phyloP scores from a whole-genome alignment of 2,113 vertebrate genomes.

The Xyrauchen texanus region DNA sequence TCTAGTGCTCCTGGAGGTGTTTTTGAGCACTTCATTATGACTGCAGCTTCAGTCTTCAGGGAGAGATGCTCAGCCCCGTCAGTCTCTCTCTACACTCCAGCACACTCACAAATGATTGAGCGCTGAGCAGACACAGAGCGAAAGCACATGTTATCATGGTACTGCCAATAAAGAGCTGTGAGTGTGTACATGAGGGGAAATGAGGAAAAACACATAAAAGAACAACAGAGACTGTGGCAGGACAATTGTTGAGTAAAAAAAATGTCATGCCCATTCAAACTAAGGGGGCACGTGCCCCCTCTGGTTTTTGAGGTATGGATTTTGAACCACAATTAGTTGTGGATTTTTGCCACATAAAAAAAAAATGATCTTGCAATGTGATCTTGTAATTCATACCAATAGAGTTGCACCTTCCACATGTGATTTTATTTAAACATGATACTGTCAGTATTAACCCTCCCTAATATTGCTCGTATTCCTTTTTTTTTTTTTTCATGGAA shows the following conservation, averaged over 20 bases:
- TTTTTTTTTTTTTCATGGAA: too few species aligned
- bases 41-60: slow-evolving; percentile 48
- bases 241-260: background rate
- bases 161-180: background rate
- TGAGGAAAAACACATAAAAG: slow-evolving; percentile 58
- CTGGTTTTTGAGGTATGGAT: too few species aligned
- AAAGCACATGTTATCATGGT: background rate
- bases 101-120: slow-evolving; percentile 26
- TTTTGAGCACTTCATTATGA: slow-evolving; percentile 37
- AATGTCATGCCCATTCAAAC: too few species aligned
- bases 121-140: background rate
- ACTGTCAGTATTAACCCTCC: too few species aligned
- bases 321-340: too few species aligned
- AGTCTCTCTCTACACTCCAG: slow-evolving; percentile 10
- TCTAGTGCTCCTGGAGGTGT: slow-evolving; percentile 11
- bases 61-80: background rate
- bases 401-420: too few species aligned
- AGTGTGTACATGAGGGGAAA: background rate
- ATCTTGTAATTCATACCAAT: too few species aligned
- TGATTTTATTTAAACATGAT: too few species aligned
- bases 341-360: too few species aligned
- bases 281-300: too few species aligned
- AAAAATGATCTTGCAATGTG: too few species aligned
- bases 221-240: background rate
- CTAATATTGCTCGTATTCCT: too few species aligned